Evolutionary conservation across 2,888 invertebrate genomes (phyloP).

Genomic region (Zaprionus bogoriensis): DNA sequence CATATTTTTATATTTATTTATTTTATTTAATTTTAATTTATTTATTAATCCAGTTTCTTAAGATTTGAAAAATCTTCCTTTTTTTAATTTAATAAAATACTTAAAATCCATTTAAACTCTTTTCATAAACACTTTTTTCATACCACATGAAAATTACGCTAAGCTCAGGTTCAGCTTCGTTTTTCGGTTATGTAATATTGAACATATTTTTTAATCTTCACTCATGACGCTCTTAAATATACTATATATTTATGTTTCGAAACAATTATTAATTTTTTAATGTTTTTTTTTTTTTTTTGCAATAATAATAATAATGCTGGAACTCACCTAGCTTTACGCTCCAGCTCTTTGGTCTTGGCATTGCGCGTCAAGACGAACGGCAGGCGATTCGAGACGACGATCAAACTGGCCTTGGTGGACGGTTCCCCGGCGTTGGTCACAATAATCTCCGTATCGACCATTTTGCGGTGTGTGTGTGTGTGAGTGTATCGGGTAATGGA

Average conservation of each 20-base stretch:
- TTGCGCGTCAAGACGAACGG: conserved; percentile 93
- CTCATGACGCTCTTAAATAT: background rate
- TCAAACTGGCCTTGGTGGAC: conserved; percentile 88
- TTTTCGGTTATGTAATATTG: background rate
- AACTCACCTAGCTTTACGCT: conserved; percentile 92
- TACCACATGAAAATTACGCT: background rate
- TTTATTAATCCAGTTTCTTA: too few relatives aligned
- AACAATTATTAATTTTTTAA: background rate
- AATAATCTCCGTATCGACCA: conserved; percentile 82
- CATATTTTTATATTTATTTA: too few relatives aligned
- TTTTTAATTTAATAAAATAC: background rate
- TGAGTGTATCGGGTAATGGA: too few relatives aligned
- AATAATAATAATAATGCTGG: background rate
- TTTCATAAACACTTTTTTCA: background rate
- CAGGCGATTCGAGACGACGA: conserved; percentile 94
- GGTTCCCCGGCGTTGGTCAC: conserved; percentile 80
- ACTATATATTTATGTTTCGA: background rate
- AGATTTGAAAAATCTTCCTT: background rate
- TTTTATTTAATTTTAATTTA: too few relatives aligned
- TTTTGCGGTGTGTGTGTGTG: conserved; percentile 39
- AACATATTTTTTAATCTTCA: background rate
- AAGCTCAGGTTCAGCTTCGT: background rate
- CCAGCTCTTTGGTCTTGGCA: conserved; percentile 87
- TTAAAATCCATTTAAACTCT: background rate
- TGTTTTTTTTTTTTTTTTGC: background rate